These are phyloP conservation scores for Tetrax tetrax DNA, from an alignment of 2,113 vertebrate genomes.

Conservation along the genomic window DNA sequence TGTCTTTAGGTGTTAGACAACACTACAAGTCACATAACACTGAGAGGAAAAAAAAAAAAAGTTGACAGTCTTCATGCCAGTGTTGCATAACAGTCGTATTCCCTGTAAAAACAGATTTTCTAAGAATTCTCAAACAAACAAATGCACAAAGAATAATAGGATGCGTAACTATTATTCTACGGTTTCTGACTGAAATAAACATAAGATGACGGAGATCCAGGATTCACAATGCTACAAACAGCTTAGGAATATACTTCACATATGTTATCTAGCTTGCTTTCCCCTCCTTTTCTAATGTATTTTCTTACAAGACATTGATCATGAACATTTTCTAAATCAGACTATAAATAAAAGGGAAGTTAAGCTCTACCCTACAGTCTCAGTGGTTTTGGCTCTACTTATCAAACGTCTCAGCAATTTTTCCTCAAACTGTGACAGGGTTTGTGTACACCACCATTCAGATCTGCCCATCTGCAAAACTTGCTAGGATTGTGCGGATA, in stretches of 20 bases:
- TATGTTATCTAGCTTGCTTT: background rate
- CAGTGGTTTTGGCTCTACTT: background rate
- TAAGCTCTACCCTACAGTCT: background rate
- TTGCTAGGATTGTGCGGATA: background rate
- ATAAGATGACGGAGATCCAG: background rate
- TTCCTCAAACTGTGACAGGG: background rate
- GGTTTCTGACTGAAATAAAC: background rate
- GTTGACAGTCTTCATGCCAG: conserved; percentile 13
- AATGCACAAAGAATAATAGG: background rate
- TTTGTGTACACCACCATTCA: background rate
- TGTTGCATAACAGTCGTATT: background rate
- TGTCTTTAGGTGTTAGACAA: background rate
- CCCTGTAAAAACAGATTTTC: background rate
- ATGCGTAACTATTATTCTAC: background rate
- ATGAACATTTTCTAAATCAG: background rate
- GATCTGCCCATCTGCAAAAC: conserved; percentile 18
- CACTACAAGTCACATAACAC: background rate
- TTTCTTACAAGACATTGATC: background rate
- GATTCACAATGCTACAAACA: background rate
- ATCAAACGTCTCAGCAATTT: background rate
- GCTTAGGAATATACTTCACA: background rate
- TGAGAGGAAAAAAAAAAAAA: background rate
- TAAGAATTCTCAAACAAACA: background rate
- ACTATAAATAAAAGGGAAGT: background rate
- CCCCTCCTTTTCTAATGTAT: background rate